These are phyloP conservation scores for Acanthosepion lycidas DNA, from an alignment of 2,888 invertebrate species.

Conservation along the genomic window DNA sequence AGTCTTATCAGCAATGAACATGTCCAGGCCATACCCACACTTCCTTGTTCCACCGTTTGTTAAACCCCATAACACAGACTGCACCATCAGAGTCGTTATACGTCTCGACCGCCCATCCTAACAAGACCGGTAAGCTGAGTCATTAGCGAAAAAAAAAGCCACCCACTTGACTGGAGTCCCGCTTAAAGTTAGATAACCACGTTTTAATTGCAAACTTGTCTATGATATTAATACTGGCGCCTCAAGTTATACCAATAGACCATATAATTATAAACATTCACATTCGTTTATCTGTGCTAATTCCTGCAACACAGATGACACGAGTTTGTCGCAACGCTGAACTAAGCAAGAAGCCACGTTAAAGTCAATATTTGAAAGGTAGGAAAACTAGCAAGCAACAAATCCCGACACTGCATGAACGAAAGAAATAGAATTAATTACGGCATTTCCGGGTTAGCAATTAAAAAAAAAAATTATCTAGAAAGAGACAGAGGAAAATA, in stretches of 20 bases:
- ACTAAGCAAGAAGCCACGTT: background rate
- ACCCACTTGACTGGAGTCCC: slow-evolving; percentile 33
- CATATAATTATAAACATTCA: background rate
- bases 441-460: too few relatives aligned
- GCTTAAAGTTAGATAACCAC: background rate
- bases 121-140: background rate
- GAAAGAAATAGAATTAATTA: too few relatives aligned
- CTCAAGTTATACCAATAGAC: background rate
- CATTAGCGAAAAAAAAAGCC: background rate
- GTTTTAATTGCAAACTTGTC: background rate
- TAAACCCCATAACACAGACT: background rate
- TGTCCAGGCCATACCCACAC: background rate
- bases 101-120: background rate
- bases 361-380: too few relatives aligned
- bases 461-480: too few relatives aligned
- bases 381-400: too few relatives aligned
- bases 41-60: background rate
- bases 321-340: background rate
- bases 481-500: too few relatives aligned
- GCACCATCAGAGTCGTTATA: background rate
- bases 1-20: background rate
- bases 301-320: background rate
- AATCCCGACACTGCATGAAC: too few relatives aligned
- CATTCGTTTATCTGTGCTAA: background rate
- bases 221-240: background rate